These are phyloP conservation scores for Centropristis striata DNA, from an alignment of 2,113 vertebrate species.

Conservation along the genomic window DNA sequence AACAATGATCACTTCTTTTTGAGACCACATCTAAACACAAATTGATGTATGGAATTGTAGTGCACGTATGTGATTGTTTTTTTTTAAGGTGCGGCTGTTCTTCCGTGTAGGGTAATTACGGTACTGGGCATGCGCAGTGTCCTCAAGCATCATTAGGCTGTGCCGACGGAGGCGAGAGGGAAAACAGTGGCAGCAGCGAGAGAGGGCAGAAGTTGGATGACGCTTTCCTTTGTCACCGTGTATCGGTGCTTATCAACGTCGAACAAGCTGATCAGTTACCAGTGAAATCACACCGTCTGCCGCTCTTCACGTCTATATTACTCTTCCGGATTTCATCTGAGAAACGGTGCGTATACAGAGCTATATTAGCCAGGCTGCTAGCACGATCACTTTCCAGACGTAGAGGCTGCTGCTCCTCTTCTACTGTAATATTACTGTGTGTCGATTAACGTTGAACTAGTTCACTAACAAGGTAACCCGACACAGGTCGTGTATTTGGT, in stretches of 20 bases:
- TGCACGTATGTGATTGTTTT: neutral
- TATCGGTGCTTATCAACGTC: slow-evolving; percentile 3
- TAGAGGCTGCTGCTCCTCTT: slow-evolving; percentile 29
- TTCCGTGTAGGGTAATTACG: slow-evolving; percentile 57
- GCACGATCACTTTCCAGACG: slow-evolving; percentile 44
- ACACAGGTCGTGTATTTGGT: neutral
- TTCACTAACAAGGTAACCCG: slow-evolving; percentile 18
- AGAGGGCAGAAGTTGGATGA: slow-evolving; percentile 73
- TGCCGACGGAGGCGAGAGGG: slow-evolving; percentile 63
- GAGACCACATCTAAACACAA: neutral
- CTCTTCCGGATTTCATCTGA: neutral
- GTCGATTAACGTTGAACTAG: slow-evolving; percentile 12
- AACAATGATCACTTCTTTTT: neutral
- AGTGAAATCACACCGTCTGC: slow-evolving; percentile 2
- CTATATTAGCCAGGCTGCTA: slow-evolving; percentile 75
- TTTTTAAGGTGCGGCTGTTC: slow-evolving; percentile 41
- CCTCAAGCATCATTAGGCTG: slow-evolving; percentile 45
- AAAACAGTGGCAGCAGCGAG: slow-evolving; percentile 64
- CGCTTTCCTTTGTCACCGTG: slow-evolving; percentile 64
- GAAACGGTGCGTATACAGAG: slow-evolving; percentile 72
- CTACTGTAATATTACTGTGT: neutral
- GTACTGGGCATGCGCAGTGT: slow-evolving; percentile 73
- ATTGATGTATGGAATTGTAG: neutral
- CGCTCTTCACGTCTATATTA: neutral
- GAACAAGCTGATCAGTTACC: slow-evolving; percentile 5